Conservation (phyloP, 2,888 invertebrate species). For the Frankliniella intonsa region DNA sequence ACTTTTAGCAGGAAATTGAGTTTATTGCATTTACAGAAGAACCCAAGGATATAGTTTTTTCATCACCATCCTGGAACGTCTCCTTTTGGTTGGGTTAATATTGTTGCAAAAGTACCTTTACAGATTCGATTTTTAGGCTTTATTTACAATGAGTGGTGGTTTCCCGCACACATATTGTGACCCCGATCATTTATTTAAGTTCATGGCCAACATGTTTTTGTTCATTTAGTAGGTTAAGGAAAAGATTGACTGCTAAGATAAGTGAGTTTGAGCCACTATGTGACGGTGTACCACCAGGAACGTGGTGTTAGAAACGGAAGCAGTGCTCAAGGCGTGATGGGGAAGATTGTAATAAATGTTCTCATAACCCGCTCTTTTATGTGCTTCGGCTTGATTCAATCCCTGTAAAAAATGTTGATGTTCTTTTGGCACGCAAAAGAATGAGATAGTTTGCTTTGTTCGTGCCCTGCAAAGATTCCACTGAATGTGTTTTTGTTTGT, state of each 20-base stretch:
- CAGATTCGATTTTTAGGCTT: background rate
- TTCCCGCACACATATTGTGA: background rate
- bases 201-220: background rate
- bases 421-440: too few species aligned
- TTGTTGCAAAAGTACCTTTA: background rate
- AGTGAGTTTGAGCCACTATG: constrained; percentile 7
- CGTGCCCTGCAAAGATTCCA: too few species aligned
- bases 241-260: constrained; percentile 20
- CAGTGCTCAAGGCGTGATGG: constrained; percentile 16
- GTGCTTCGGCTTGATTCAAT: background rate
- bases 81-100: too few species aligned
- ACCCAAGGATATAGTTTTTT: background rate
- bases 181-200: background rate
- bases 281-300: background rate
- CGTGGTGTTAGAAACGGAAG: constrained; percentile 8
- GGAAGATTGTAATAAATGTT: background rate
- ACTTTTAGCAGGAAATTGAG: too few species aligned
- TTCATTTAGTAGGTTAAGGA: constrained; percentile 15
- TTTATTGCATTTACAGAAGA: too few species aligned
- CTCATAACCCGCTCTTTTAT: background rate
- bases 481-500: too few species aligned
- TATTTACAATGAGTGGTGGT: background rate
- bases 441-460: too few species aligned
- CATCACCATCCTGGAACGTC: too few species aligned
- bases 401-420: too few species aligned